Conservation (phyloP, 2,797 vertebrate genomes). For the Myotis daubentonii region DNA sequence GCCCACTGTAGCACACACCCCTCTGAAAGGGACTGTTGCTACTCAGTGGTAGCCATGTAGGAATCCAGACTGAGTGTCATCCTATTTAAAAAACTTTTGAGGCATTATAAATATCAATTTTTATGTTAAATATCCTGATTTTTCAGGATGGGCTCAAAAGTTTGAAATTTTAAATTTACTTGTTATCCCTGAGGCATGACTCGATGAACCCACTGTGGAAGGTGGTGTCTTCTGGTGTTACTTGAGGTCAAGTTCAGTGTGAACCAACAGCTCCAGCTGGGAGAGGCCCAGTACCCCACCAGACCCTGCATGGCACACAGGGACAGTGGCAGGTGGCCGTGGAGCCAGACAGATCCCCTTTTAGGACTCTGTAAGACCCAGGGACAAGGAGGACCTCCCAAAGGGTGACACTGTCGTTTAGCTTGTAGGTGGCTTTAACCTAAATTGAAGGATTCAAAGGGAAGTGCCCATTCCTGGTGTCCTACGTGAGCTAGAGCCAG, state of each 20-base stretch:
- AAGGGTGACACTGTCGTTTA: not conserved
- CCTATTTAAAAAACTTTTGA: not conserved
- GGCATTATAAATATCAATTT: not conserved
- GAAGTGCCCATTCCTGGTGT: not conserved
- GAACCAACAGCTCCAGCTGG: not conserved
- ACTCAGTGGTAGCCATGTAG: not conserved
- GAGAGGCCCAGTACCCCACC: not conserved
- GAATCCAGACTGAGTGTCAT: not conserved
- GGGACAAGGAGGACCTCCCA: not conserved
- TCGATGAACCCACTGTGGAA: not conserved
- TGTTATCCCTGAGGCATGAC: not conserved
- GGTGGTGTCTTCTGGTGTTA: not conserved
- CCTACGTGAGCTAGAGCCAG: not conserved
- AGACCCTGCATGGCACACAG: fast-evolving
- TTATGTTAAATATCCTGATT: not conserved
- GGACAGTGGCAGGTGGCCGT: not conserved
- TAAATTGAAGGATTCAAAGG: not conserved
- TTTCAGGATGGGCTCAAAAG: not conserved
- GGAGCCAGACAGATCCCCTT: not conserved
- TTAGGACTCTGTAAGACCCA: not conserved
- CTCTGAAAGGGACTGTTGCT: not conserved
- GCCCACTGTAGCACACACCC: not conserved
- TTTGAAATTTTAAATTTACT: not conserved
- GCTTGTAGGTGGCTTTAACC: not conserved
- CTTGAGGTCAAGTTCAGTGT: not conserved